Percentiles rank a stretch among this genome's conserved stretches.
These are phyloP conservation scores for Pachycephus smyrnensis DNA, from an alignment of 2,888 invertebrate genomes.

Conservation along the genomic window DNA sequence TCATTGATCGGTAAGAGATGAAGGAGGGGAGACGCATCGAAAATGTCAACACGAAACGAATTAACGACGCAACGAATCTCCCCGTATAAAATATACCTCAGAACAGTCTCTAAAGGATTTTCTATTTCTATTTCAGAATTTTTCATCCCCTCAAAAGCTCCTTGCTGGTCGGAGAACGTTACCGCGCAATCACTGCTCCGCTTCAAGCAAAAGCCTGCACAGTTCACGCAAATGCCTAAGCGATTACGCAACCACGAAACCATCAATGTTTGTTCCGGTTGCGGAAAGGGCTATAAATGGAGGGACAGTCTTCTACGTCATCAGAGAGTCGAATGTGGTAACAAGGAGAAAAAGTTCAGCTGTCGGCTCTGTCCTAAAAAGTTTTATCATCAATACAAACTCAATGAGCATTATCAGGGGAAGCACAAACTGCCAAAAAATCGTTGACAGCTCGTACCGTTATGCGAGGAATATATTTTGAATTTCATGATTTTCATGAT, in stretches of 20 bases:
- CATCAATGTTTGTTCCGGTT: slow-evolving; percentile 33
- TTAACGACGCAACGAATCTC: background rate
- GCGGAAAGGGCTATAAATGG: slow-evolving; percentile 46
- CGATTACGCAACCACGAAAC: background rate
- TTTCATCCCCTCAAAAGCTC: background rate
- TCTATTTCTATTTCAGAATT: background rate
- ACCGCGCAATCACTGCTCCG: background rate
- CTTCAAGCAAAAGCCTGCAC: background rate
- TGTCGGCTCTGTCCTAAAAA: slow-evolving; percentile 61
- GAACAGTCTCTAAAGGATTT: background rate
- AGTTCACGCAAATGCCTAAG: background rate
- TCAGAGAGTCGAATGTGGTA: slow-evolving; percentile 52
- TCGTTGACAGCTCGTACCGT: background rate
- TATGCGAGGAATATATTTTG: background rate
- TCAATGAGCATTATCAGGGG: slow-evolving; percentile 28
- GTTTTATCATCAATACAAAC: slow-evolving; percentile 51
- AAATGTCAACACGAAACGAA: background rate
- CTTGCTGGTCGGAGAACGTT: background rate
- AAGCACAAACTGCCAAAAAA: slow-evolving; percentile 7
- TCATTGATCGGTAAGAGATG: background rate
- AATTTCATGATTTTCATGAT: background rate
- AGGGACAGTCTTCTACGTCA: slow-evolving; percentile 43
- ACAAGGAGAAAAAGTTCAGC: slow-evolving; percentile 61
- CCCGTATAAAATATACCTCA: background rate
- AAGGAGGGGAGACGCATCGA: background rate